A percentile compares a stretch with the other conserved stretches of the same genome.
Evolutionary conservation across 1,140 invertebrate genomes (phyloP).

Genomic region (Polyergus mexicanus): DNA sequence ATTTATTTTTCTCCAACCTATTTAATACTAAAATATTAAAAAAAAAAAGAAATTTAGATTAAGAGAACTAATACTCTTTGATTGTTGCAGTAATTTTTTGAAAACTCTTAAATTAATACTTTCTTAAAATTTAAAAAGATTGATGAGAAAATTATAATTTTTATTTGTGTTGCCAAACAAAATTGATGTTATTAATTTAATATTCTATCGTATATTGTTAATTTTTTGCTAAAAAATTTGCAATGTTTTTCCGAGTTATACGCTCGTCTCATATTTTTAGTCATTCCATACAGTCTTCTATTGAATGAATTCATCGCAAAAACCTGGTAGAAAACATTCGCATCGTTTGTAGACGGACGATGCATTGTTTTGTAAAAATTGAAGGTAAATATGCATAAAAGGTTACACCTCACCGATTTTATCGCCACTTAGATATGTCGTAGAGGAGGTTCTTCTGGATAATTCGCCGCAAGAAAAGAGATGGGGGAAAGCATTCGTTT

Average conservation of each 20-base stretch:
- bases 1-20: not conserved
- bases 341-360: not conserved
- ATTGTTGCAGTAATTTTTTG: not conserved
- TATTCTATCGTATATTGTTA: not conserved
- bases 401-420: too few species aligned
- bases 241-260: not conserved
- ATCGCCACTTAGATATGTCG: too few species aligned
- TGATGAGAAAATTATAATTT: not conserved
- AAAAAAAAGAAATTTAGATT: not conserved
- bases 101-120: not conserved
- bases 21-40: not conserved
- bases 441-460: too few species aligned
- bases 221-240: not conserved
- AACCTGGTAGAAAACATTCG: not conserved
- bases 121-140: not conserved
- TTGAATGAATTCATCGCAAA: not conserved
- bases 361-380: conserved; percentile 30
- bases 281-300: not conserved
- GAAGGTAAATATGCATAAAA: too few species aligned
- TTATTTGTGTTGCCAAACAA: not conserved
- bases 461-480: too few species aligned
- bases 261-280: not conserved
- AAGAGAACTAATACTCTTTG: not conserved
- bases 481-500: too few species aligned
- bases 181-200: not conserved